These are phyloP conservation scores for Meloidogyne floridensis DNA, from an alignment of 1,140 invertebrate genomes.

Conservation along the genomic window DNA sequence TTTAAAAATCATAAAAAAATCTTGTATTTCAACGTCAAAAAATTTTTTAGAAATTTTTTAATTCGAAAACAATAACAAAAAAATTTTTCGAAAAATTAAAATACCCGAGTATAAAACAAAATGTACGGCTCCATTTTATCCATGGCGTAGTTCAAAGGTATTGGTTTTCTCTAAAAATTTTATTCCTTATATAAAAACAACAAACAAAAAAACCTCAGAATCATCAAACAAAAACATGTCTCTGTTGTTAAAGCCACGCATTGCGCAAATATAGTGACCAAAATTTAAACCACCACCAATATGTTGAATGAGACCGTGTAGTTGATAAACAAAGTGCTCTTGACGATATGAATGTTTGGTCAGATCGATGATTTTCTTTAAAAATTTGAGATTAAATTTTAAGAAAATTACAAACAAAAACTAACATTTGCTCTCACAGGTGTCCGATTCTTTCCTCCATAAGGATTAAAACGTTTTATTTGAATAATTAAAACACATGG, in stretches of 20 bases:
- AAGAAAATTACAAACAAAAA: not conserved
- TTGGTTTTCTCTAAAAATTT: constrained; percentile 4
- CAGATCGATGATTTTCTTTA: constrained; percentile 30
- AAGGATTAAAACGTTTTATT: constrained; percentile 45
- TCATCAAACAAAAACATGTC: constrained; percentile 39
- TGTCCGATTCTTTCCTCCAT: constrained; percentile 42
- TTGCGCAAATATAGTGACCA: constrained; percentile 39
- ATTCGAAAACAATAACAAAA: too few relatives aligned
- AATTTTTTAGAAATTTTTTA: too few relatives aligned
- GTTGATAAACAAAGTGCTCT: constrained; percentile 18
- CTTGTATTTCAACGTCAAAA: too few relatives aligned
- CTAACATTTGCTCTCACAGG: constrained; percentile 32
- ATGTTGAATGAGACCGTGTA: constrained; percentile 43
- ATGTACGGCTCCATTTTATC: constrained; percentile 38
- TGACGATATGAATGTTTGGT: constrained; percentile 29
- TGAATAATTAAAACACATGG: constrained; percentile 47
- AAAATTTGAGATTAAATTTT: constrained; percentile 22
- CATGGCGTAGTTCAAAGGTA: constrained; percentile 5
- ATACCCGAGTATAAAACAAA: constrained; percentile 36
- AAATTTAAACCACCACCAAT: constrained; percentile 40
- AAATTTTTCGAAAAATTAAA: not conserved
- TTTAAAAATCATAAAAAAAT: not conserved
- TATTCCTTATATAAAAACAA: constrained; percentile 4
- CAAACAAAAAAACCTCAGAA: constrained; percentile 19
- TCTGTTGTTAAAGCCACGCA: constrained; percentile 40